A percentile compares a stretch with the other conserved stretches of the same genome.
Conservation (phyloP, 2,888 invertebrate species). For the Bellardia pandia region DNA sequence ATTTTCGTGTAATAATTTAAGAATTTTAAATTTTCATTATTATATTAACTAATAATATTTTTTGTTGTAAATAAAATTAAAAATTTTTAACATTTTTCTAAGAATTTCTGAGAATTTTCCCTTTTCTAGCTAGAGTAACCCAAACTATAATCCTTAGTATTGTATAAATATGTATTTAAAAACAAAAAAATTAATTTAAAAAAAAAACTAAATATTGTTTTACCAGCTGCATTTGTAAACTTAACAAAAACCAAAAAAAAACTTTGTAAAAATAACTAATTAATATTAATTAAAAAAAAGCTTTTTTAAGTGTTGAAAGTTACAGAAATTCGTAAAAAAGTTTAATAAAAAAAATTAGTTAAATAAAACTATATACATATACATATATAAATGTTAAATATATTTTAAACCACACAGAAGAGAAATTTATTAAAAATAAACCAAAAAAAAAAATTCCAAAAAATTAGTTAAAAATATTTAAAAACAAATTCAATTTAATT, state of each 20-base stretch:
- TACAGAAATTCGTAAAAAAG: slow-evolving; percentile 50
- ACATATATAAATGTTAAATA: slow-evolving; percentile 64
- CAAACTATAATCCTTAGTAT: slow-evolving; percentile 24
- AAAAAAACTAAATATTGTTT: slow-evolving; percentile 52
- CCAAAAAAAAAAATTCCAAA: slow-evolving; percentile 23
- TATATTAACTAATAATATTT: too few species aligned
- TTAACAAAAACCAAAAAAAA: slow-evolving; percentile 38
- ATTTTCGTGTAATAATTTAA: background rate
- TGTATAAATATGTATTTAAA: slow-evolving; percentile 31
- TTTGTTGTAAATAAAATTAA: too few species aligned
- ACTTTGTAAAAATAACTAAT: slow-evolving; percentile 60
- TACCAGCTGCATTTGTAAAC: slow-evolving; percentile 73
- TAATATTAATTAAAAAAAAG: slow-evolving; percentile 50
- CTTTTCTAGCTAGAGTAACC: background rate
- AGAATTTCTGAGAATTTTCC: background rate
- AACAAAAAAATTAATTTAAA: slow-evolving; percentile 23
- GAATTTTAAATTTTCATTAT: background rate
- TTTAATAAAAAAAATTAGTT: slow-evolving; percentile 33
- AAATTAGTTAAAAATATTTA: slow-evolving; percentile 35
- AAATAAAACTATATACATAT: slow-evolving; percentile 55
- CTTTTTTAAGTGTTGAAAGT: slow-evolving; percentile 69
- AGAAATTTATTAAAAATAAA: slow-evolving; percentile 39
- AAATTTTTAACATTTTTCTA: background rate
- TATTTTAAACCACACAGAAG: slow-evolving; percentile 48
- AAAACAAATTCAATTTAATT: slow-evolving; percentile 61